A percentile compares a stretch with the other conserved stretches of the same genome.
Conservation (phyloP, 2,113 vertebrate species). For the Serilophus lunatus region DNA sequence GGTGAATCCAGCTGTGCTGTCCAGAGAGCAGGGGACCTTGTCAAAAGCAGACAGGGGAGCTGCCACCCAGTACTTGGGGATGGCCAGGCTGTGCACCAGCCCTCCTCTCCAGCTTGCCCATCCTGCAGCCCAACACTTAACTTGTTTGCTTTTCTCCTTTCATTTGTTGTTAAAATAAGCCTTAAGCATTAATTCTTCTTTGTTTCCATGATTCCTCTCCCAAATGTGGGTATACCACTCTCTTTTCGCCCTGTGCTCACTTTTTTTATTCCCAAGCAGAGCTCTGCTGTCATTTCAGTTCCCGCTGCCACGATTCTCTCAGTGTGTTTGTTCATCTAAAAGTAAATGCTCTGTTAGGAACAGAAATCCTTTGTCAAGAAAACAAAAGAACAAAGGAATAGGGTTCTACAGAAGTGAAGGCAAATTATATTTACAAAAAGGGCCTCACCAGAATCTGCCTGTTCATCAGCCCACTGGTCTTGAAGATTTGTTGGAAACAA, state of each 20-base stretch:
- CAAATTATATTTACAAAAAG: background rate
- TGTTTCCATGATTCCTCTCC: background rate
- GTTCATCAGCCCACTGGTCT: background rate
- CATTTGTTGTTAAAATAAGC: background rate
- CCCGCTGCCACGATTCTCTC: fast-evolving
- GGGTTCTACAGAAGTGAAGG: background rate
- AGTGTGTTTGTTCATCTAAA: background rate
- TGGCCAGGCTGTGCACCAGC: background rate
- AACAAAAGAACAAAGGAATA: background rate
- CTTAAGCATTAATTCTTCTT: background rate
- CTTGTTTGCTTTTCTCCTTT: background rate
- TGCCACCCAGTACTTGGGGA: background rate
- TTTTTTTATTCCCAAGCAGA: background rate
- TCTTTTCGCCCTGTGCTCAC: background rate
- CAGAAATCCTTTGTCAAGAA: background rate
- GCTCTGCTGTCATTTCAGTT: background rate
- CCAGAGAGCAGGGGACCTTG: background rate
- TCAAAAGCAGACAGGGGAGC: background rate
- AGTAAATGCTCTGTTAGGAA: background rate
- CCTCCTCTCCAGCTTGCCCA: background rate
- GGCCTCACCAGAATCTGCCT: background rate
- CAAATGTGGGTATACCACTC: background rate
- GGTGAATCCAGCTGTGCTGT: background rate
- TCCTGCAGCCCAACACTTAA: background rate
- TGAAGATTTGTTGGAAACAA: background rate